These are phyloP conservation scores for Heliconius ethilla DNA, from an alignment of 2,888 invertebrate genomes.

Conservation along the genomic window DNA sequence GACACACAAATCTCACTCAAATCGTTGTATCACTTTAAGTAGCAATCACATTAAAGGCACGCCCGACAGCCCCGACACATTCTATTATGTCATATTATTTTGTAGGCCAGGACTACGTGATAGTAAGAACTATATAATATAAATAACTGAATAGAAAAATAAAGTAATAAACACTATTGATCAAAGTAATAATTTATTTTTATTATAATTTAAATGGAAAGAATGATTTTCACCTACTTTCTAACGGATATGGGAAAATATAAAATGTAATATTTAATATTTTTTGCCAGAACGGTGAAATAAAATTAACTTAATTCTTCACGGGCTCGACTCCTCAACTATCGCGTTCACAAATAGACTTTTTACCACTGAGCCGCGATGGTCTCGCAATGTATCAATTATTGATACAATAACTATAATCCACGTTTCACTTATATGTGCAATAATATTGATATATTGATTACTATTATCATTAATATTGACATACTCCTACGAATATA, in stretches of 20 bases:
- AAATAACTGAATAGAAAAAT: too few relatives aligned
- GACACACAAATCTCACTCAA: slow-evolving; percentile 36
- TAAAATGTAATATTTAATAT: too few relatives aligned
- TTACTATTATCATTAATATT: slow-evolving; percentile 6
- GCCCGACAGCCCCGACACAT: slow-evolving; percentile 15
- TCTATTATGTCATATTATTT: slow-evolving; percentile 37
- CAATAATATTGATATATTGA: slow-evolving; percentile 15
- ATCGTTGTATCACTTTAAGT: slow-evolving; percentile 35
- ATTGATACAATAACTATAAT: not conserved
- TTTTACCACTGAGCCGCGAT: not conserved
- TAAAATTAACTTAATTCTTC: not conserved
- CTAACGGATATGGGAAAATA: too few relatives aligned
- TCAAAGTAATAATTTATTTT: too few relatives aligned
- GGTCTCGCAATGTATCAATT: not conserved
- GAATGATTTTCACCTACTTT: too few relatives aligned
- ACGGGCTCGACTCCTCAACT: not conserved
- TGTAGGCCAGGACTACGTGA: slow-evolving; percentile 17
- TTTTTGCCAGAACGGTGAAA: too few relatives aligned
- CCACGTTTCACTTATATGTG: not conserved
- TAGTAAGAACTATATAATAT: not conserved
- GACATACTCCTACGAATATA: slow-evolving; percentile 14
- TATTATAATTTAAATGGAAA: too few relatives aligned
- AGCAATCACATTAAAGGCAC: slow-evolving; percentile 40
- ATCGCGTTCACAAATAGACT: too few relatives aligned
- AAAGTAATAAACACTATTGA: too few relatives aligned